phyloP scores from a whole-genome alignment of 2,113 vertebrate genomes.

The Gymnorhina tibicen region DNA sequence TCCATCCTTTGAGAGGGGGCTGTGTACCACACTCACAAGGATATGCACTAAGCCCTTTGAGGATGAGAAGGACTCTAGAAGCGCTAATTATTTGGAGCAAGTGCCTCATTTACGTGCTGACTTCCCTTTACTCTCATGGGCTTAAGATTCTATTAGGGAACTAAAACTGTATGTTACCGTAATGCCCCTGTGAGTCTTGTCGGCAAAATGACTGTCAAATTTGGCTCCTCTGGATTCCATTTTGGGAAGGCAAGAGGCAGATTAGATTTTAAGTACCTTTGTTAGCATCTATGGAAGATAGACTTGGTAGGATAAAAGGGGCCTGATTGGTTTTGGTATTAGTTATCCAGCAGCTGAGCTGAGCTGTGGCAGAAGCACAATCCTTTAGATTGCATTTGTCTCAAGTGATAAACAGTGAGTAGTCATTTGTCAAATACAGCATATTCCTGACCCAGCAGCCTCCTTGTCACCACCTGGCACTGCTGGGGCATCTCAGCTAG shows the following conservation, averaged over 20 bases:
- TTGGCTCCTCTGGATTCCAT: conserved; percentile 37
- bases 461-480: neutral
- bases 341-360: conserved; percentile 2
- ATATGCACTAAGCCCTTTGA: neutral
- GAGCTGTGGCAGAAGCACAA: neutral
- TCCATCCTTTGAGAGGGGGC: neutral
- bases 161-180: neutral
- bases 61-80: conserved; percentile 7
- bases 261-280: conserved; percentile 48
- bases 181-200: neutral
- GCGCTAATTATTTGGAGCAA: conserved; percentile 40
- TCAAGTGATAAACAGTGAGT: neutral
- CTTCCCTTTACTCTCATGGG: conserved; percentile 28
- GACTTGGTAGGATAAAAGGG: neutral
- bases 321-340: conserved; percentile 20
- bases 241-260: conserved; percentile 30
- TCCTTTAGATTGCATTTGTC: conserved; percentile 23
- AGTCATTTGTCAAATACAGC: neutral
- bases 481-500: neutral
- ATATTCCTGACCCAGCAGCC: neutral
- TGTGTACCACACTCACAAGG: neutral
- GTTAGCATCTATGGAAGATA: neutral
- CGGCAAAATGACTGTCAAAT: conserved; percentile 13
- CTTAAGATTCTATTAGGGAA: conserved; percentile 50
- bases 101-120: neutral